A percentile compares a stretch with the other conserved stretches of the same genome.
Evolutionary conservation across 2,113 vertebrate species (phyloP).

Genomic region (Alethe diademata): DNA sequence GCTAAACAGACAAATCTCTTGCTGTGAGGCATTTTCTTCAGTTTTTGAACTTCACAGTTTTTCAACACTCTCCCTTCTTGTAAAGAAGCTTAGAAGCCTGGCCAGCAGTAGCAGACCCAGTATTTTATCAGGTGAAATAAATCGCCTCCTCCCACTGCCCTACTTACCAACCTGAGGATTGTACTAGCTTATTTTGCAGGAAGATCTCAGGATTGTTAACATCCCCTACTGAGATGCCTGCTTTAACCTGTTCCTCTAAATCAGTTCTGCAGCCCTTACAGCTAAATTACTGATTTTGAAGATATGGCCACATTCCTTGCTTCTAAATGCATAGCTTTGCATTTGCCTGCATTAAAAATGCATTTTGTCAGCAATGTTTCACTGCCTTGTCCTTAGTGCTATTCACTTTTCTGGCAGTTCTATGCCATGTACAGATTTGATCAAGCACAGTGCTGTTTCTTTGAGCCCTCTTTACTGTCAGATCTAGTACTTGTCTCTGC

Average conservation of each 20-base stretch:
- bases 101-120: neutral
- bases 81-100: neutral
- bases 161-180: neutral
- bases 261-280: neutral
- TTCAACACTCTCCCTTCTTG: neutral
- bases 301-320: neutral
- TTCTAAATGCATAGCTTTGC: neutral
- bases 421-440: neutral
- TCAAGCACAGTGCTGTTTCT: neutral
- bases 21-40: neutral
- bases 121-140: neutral
- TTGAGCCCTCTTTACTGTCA: neutral
- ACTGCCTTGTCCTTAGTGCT: neutral
- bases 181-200: neutral
- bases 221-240: neutral
- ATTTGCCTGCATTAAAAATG: neutral
- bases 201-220: neutral
- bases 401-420: neutral
- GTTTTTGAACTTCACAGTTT: neutral
- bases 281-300: neutral
- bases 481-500: neutral
- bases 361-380: neutral
- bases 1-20: neutral
- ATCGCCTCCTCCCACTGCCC: neutral
- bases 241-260: neutral